Evolutionary conservation across 2,113 vertebrate species (phyloP).

Genomic region (Xyrauchen texanus): DNA sequence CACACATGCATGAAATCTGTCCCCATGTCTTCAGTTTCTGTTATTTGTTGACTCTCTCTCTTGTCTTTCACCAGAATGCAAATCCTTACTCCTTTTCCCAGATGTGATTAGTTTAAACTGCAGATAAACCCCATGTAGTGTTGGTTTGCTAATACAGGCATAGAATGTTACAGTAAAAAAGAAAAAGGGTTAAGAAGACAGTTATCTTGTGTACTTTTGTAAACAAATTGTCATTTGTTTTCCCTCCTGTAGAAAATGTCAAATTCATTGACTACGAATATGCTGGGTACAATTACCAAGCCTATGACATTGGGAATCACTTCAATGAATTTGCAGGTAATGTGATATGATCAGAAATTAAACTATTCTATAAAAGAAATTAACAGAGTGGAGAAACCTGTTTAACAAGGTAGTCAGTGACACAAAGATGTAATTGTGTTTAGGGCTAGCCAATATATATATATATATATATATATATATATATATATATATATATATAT

Average conservation of each 20-base stretch:
- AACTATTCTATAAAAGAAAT: not conserved
- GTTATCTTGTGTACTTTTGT: constrained; percentile 52
- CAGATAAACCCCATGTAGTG: constrained; percentile 47
- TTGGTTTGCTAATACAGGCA: constrained; percentile 52
- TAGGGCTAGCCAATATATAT: no score
- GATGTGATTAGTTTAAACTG: constrained; percentile 44
- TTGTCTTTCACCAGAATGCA: constrained; percentile 68
- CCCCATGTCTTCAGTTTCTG: not conserved
- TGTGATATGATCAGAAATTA: not conserved
- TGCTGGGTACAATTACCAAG: constrained; percentile 98
- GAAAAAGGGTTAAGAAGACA: constrained; percentile 38
- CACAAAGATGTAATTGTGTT: not conserved
- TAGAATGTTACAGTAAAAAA: constrained; percentile 41
- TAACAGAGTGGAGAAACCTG: not conserved
- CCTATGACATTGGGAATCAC: constrained; percentile 98
- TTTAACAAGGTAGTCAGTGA: not conserved
- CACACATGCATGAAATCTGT: constrained; percentile 18
- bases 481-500: no score
- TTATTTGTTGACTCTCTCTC: not conserved
- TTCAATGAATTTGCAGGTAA: constrained; percentile 99
- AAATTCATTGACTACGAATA: constrained; percentile 99
- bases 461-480: no score
- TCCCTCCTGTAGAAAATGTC: constrained; percentile 83
- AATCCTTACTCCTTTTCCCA: constrained; percentile 71
- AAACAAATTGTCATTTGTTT: constrained; percentile 76